phyloP scores from a whole-genome alignment of 2,888 invertebrate species.

The Pyrgus malvae region DNA sequence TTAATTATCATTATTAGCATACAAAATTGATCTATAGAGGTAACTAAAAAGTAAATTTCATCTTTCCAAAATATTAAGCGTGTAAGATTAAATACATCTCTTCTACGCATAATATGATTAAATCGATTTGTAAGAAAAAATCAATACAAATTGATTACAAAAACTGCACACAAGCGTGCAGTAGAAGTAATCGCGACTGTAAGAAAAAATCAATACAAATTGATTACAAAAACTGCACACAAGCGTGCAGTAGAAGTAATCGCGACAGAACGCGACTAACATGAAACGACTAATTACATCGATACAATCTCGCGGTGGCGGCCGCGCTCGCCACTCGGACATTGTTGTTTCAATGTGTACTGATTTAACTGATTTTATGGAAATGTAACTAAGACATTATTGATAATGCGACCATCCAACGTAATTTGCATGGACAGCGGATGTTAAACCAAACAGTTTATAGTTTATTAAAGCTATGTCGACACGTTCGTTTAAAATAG shows the following conservation, averaged over 20 bases:
- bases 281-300: constrained; percentile 74
- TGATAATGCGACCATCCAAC: background rate
- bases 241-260: constrained; percentile 60
- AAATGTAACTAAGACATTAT: constrained; percentile 27
- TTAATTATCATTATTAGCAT: no score
- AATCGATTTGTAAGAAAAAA: background rate
- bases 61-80: no score
- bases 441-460: background rate
- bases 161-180: constrained; percentile 62
- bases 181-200: constrained; percentile 54
- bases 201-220: constrained; percentile 38
- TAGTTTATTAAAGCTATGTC: no score
- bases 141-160: constrained; percentile 57
- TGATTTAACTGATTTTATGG: constrained; percentile 34
- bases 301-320: constrained; percentile 58
- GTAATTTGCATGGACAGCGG: background rate
- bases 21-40: no score
- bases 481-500: no score
- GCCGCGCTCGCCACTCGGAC: constrained; percentile 17
- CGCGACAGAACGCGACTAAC: constrained; percentile 61
- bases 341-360: constrained; percentile 28
- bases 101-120: no score
- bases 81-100: no score
- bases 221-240: constrained; percentile 65
- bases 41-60: no score